Evolutionary conservation across 2,797 vertebrate species (phyloP), one percentile per base, ranked within the genome.

Genomic region (Epinephelus awoara): DNA sequence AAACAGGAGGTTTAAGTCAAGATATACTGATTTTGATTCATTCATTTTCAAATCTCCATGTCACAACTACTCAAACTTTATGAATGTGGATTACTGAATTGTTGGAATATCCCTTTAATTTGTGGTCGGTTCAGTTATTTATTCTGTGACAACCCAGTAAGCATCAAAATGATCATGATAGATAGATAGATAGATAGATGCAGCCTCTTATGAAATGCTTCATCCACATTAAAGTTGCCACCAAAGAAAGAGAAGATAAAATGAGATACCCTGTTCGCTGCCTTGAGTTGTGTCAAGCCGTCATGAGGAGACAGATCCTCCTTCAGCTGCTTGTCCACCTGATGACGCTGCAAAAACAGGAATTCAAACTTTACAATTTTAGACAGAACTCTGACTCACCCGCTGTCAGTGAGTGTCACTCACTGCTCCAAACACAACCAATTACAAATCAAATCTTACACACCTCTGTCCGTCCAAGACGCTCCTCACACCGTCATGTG

Each of bases 231-330:
- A 38, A 34, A 64, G 19, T 63, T 47, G 34, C 19, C 9, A n/a
- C 12, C 52, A 58, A 44, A 40, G 2, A 54, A 21, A 58, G 4
- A 54, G 13, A 13, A 67, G 8, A 67, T 15, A 25, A 54, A 65
- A 12, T 47, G 19, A 59, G 25, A 75, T 85, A 91, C 88, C 87
- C 84, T 85, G 67, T 67, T 79, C 50, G 70, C 23, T 78, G 57
- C 42, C 56, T 73, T 56, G 29, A 51, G 34, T n/a, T 70, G 67
- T 19, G 68, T 85, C 79, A 59, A 58, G 55, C 63, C 40, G 83
- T 77, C 85, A 87, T 59, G 47, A 34, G 57, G 52, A 75, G 40
- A 12, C 52, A 44, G 51, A 51, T 77, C 40, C 40, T 13, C 59
- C 78, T 42, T 67, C 68, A 42, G 3, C 21, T 54, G 38, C 1